A percentile compares a stretch with the other conserved stretches of the same genome.
phyloP scores from a whole-genome alignment of 2,113 vertebrate species.

The Glareola pratincola region DNA sequence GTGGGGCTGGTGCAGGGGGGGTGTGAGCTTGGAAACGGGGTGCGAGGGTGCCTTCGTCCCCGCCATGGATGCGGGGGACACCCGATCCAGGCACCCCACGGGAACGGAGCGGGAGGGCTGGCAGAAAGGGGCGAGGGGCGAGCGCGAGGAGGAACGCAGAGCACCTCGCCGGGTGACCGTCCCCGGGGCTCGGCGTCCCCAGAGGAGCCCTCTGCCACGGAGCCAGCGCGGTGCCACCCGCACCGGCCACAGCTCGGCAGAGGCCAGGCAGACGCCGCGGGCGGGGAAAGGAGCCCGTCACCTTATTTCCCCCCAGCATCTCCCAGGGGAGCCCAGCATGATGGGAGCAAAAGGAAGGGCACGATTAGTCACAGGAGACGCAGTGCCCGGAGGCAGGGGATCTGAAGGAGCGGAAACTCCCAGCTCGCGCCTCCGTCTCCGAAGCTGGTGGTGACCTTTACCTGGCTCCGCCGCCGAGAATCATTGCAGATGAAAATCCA shows the following conservation, averaged over 20 bases:
- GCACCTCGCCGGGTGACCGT: accelerated
- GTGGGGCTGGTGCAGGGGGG: background rate
- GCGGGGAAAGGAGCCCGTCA: background rate
- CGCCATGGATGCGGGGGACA: accelerated
- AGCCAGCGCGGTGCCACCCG: accelerated
- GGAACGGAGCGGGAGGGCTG: background rate
- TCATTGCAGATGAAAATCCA: background rate
- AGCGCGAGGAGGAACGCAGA: background rate
- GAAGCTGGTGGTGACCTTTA: background rate
- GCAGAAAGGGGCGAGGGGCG: accelerated
- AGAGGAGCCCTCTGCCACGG: background rate
- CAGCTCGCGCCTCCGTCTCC: background rate
- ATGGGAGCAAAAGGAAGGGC: background rate
- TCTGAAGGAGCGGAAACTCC: background rate
- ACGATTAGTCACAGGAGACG: background rate
- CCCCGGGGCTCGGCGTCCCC: accelerated
- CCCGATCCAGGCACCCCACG: accelerated
- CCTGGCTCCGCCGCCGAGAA: background rate
- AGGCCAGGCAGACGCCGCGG: accelerated
- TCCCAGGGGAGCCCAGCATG: background rate
- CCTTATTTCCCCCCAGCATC: background rate
- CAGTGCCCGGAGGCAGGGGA: background rate
- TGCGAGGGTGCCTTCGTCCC: background rate
- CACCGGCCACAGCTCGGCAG: accelerated
- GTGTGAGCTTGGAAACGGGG: background rate